Base-by-base conservation (phyloP, 2,113 vertebrate species). In the Morphnarchus princeps region DNA sequence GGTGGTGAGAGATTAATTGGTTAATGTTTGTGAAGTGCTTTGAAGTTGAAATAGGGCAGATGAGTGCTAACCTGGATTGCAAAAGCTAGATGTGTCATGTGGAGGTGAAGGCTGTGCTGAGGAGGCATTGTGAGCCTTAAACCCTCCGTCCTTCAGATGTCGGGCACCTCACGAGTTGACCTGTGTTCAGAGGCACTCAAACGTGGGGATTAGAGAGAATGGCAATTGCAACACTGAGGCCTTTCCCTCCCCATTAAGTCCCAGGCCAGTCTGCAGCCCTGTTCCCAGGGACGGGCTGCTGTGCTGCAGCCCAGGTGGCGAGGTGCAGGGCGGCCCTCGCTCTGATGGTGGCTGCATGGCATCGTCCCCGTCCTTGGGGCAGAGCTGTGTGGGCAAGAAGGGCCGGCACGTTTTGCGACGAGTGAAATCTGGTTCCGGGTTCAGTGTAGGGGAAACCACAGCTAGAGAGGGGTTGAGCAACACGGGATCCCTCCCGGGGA, bases 1-100 rank as follows among this genome's bases (percentile, higher is more conserved):
- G 74, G 74, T 74, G 95, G 81, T 21, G 70, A 95, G 95, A 91
- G 94, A 94, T 97, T 97, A 97, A 96, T 90, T 95, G 86, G 92
- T 95, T 96, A 92, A 90, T 88, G 84, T 69, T 91, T 66, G 66
- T 14, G 4, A 85, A 91, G 91, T 57, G 54, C 97, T 97, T 96
- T 95, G 95, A 96, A 97, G 96, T 91, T 77, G 78, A 95, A 95
- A 90, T 89, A 72, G 69, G 84, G 54, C 87, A 94, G 87, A 72
- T 87, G 55, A 88, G 66, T 67, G 50, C 84, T 93, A 82, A 65
- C 54, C 29, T 4, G 42, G 36, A 87, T 97, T 95, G 89, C 91
- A 87, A 95, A 95, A 97, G 69, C 43, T 57, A 8, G n/a, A 63
- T 82, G 91, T 88, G 93, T 95, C 94, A 93, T 55, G 45, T 65